phyloP scores from a whole-genome alignment of 2,113 vertebrate species.

The Lamprotornis superbus region DNA sequence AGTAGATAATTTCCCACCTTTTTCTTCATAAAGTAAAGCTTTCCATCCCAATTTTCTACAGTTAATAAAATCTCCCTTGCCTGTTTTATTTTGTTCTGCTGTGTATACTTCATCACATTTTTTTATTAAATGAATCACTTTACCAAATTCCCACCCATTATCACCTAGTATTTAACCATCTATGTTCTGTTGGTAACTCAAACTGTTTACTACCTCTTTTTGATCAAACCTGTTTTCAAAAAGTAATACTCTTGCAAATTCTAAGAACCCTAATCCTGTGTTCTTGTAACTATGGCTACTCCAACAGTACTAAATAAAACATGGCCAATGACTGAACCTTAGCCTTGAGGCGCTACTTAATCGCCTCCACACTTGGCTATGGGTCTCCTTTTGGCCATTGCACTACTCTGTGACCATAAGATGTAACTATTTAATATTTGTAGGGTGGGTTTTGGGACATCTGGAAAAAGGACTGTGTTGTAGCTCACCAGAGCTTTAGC shows the following conservation, averaged over 20 bases:
- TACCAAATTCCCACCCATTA: background rate
- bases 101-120: background rate
- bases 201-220: background rate
- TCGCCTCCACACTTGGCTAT: background rate
- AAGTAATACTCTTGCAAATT: background rate
- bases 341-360: background rate
- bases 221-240: background rate
- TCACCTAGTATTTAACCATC: background rate
- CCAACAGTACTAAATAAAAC: background rate
- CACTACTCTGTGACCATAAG: background rate
- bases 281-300: background rate
- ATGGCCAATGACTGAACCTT: background rate
- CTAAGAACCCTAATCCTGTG: background rate
- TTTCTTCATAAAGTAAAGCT: background rate
- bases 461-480: background rate
- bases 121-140: background rate
- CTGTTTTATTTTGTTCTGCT: background rate
- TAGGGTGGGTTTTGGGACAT: background rate
- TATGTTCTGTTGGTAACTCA: background rate
- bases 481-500: background rate
- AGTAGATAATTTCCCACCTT: background rate
- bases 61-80: background rate
- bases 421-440: background rate
- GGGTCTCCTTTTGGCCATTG: background rate
- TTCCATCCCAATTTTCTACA: background rate